phyloP scores from a whole-genome alignment of 2,888 invertebrate species.

The Acleris literana region DNA sequence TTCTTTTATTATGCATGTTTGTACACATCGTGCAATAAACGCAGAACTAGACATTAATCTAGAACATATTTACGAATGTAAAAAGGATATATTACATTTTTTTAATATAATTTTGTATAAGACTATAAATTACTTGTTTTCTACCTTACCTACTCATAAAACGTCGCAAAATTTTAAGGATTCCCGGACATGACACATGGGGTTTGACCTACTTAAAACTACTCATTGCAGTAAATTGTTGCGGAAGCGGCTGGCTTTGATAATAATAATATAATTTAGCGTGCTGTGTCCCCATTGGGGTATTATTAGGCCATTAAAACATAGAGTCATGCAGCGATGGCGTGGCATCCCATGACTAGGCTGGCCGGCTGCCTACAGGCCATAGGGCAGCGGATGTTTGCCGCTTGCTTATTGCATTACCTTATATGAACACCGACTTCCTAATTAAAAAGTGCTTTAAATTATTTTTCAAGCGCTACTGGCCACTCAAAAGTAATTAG shows the following conservation, averaged over 20 bases:
- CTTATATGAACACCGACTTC: constrained; percentile 21
- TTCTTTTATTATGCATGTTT: no score
- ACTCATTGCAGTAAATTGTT: constrained; percentile 23
- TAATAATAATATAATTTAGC: constrained; percentile 12
- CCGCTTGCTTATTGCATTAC: constrained; percentile 12
- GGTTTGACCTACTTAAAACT: constrained; percentile 20
- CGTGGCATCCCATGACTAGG: constrained; percentile 10
- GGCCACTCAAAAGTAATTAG: constrained; percentile 11
- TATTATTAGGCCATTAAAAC: constrained; percentile 25
- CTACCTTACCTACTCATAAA: no score
- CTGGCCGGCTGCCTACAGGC: constrained; percentile 5
- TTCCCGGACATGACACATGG: constrained; percentile 15
- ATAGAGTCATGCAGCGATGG: constrained; percentile 20
- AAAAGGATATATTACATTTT: no score
- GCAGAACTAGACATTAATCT: no score
- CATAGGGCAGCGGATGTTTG: constrained; percentile 21
- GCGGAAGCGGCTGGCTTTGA: constrained; percentile 28
- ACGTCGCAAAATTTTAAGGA: background rate
- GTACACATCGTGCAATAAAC: no score
- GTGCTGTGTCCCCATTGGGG: constrained; percentile 12
- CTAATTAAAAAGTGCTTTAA: constrained; percentile 24
- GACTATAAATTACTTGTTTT: no score
- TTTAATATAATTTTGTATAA: no score
- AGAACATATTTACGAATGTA: no score
- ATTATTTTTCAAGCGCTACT: constrained; percentile 7